A percentile compares a stretch with the other conserved stretches of the same genome.
These are phyloP conservation scores for Ctenoplectra terminalis DNA, from an alignment of 1,140 invertebrate species.

Conservation along the genomic window DNA sequence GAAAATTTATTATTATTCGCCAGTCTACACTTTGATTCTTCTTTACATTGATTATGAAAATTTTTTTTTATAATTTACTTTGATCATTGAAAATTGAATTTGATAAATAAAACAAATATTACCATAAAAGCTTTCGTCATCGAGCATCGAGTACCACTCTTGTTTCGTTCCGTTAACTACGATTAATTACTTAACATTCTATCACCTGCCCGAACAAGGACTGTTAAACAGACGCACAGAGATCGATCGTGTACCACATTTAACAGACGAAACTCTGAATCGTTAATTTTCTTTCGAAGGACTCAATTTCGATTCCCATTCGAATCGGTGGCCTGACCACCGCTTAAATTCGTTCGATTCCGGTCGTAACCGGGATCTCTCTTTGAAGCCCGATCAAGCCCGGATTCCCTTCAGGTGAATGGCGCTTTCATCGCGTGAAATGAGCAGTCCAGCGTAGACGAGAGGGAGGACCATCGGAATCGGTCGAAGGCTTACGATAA, in stretches of 20 bases:
- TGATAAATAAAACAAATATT: neutral
- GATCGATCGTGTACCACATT: neutral
- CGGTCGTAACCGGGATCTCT: neutral
- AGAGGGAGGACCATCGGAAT: conserved; percentile 18
- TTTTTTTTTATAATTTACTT: no score
- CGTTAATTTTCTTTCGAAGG: conserved; percentile 44
- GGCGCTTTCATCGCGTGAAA: conserved; percentile 48
- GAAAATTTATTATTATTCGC: no score
- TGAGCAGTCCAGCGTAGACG: conserved; percentile 33
- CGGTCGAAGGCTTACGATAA: conserved; percentile 52
- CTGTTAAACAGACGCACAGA: neutral
- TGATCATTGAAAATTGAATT: no score
- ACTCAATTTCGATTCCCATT: conserved; percentile 42
- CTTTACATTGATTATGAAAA: no score
- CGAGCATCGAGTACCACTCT: neutral
- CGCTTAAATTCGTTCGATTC: conserved; percentile 51
- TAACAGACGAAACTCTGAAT: conserved; percentile 1
- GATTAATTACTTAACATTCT: conserved; percentile 36
- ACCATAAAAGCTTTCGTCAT: neutral
- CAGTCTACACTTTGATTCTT: no score
- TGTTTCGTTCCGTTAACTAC: neutral
- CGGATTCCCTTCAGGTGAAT: conserved; percentile 49
- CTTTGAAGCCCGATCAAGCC: conserved; percentile 53
- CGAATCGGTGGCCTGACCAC: conserved; percentile 22
- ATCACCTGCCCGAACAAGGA: neutral